Evolutionary conservation across 2,113 vertebrate species (phyloP).

Genomic region (Scomber japonicus): DNA sequence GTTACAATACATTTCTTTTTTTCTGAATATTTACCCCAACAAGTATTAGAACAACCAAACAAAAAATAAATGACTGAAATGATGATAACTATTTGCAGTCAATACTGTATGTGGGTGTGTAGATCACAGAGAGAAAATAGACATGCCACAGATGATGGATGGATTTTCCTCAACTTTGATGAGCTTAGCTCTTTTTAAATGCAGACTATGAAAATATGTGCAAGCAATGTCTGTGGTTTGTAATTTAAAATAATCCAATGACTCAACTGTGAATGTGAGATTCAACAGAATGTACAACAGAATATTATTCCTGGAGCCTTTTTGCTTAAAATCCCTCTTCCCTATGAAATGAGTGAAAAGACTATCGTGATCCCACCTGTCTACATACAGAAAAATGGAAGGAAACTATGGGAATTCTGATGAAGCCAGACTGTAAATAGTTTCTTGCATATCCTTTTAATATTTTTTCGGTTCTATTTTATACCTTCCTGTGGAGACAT

Average conservation of each 20-base stretch:
- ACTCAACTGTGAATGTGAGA: conserved; percentile 2
- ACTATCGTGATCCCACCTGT: not conserved
- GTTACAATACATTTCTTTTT: not conserved
- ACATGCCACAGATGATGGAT: conserved; percentile 32
- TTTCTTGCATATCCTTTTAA: conserved; percentile 11
- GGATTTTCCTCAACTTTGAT: conserved; percentile 29
- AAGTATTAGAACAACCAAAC: not conserved
- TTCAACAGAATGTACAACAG: conserved; percentile 9
- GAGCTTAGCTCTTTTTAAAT: not conserved
- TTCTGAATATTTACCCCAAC: too few species aligned
- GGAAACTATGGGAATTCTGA: not conserved
- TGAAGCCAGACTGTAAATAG: conserved; percentile 15
- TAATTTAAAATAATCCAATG: conserved; percentile 12
- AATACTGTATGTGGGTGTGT: conserved; percentile 10
- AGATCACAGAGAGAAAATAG: conserved; percentile 47
- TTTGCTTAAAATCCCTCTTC: not conserved
- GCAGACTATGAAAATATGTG: not conserved
- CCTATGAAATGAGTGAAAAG: not conserved
- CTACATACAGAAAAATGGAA: not conserved
- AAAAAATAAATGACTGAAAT: not conserved
- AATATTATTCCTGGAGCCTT: not conserved
- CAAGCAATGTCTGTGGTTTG: conserved; percentile 1
- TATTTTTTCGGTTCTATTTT: conserved; percentile 58
- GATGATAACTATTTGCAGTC: not conserved
- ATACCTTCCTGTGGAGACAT: conserved; percentile 82